Evolutionary conservation across 2,113 vertebrate species (phyloP), one percentile per base, ranked within the genome.

Genomic region (Gyps fulvus): DNA sequence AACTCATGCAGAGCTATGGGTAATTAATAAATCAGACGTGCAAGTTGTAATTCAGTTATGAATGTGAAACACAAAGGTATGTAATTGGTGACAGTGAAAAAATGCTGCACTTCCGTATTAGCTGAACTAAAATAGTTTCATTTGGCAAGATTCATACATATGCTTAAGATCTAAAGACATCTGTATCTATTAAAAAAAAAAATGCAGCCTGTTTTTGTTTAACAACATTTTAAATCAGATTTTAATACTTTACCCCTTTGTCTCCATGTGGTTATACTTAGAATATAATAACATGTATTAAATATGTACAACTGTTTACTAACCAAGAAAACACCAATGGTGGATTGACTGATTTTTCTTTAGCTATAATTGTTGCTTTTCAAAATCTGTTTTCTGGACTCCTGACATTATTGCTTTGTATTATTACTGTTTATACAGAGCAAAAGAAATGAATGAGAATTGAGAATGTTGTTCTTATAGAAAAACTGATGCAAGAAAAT

Each of bases 231-330:
- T 29, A 55, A 71, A 65, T 43, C 34, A 81, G 31, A 72, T 93
- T 97, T 96, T 93, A 80, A 77, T 92, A 80, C 67, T 90, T 87
- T 52, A 73, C 7, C 21, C 38, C 38, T 94, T 93, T 87, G 63
- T 88, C 31, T 77, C 79, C 65, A 87, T 69, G 38, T 61, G 66
- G 58, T 63, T 94, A 63, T 31, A 83, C 36, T 96, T 65, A 92
- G 40, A 94, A 87, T 29, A 65, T 27, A 93, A 23, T 45, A 85
- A 67, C 13, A 66, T 4, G 31, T 71, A 66, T 82, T 87, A 79
- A 87, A 40, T 65, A 83, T 8, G 11, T 61, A 34, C 26, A 77
- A 73, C 50, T 70, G 13, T 80, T 86, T 76, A 74, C 50, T 90
- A 78, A 77, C 21, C 36, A 91, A 92, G 26, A 86, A 83, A 81